Percentiles rank a stretch among this genome's conserved stretches.
phyloP scores from a whole-genome alignment of 1,140 invertebrate species.

The Phenacoccus solenopsis region DNA sequence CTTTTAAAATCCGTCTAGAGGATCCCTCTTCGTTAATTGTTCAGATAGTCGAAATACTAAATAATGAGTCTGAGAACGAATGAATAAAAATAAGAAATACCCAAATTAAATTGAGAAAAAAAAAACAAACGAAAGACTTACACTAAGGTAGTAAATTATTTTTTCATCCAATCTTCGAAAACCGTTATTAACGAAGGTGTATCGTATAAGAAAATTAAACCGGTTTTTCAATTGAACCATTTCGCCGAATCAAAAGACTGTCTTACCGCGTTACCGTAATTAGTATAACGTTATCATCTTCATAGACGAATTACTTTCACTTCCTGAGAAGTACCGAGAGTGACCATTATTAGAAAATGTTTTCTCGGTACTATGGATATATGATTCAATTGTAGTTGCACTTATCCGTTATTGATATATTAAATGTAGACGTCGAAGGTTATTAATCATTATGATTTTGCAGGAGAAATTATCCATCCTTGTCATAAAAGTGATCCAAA shows the following conservation, averaged over 20 bases:
- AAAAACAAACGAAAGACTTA: too few species aligned
- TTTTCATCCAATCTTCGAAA: not conserved
- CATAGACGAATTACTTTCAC: not conserved
- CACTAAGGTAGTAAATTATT: too few species aligned
- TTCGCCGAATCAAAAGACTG: not conserved
- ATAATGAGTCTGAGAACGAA: too few species aligned
- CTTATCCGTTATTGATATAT: too few species aligned
- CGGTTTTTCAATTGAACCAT: not conserved
- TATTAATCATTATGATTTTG: too few species aligned
- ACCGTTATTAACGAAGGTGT: not conserved
- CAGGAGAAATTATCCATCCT: constrained; percentile 48
- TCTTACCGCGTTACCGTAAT: not conserved
- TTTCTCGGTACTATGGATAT: not conserved
- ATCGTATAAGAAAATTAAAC: not conserved
- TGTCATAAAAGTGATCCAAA: constrained; percentile 51
- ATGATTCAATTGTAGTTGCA: too few species aligned
- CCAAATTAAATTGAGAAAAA: too few species aligned
- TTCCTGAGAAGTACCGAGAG: not conserved
- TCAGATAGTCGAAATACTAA: too few species aligned
- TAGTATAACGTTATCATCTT: not conserved
- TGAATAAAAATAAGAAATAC: too few species aligned
- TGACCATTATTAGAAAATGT: not conserved
- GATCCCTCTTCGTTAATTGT: too few species aligned
- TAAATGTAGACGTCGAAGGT: too few species aligned
- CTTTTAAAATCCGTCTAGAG: too few species aligned